Base-by-base conservation (phyloP, 2,888 invertebrate genomes). In the Sympetrum striolatum region DNA sequence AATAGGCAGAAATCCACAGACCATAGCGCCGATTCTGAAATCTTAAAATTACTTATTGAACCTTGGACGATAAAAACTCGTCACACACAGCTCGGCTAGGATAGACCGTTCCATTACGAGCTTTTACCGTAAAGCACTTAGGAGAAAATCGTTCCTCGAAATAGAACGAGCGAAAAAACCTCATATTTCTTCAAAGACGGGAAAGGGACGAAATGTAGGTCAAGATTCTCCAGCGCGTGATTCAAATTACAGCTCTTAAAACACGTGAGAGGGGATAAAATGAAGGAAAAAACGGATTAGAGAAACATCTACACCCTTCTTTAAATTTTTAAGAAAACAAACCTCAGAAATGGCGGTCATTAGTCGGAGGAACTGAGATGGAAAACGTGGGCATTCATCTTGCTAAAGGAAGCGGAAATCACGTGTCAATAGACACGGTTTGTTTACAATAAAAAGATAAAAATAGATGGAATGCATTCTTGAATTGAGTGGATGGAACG, bases 81-180 rank as follows among this genome's bases (percentile, higher is more conserved):
- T 14, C 25, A 25, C 73, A 73, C 12, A 31, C 31, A 12, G 25
- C 73, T 73, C 73, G n/a, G 25, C 73, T 25, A 3, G 5, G 25
- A 31, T 8, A 81, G 25, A 44, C 48, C 39, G 81, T n/a, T 39
- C 81, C 81, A 22, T 48, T 44, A 81, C 25, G 48, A 48, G 81
- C 81, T 81, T 81, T 81, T 81, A 39, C 22, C 81, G 8, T 10
- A 15, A 48, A 48, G 44, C 44, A 81, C 48, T 81, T 81, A 81
- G 48, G n/a, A 15, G 48, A 39, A 81, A 81, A 81, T 73, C n/a
- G 48, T 44, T 48, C 22, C 48, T 81, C 81, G 25, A 39, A 48
- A 81, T 81, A 48, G 81, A 81, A 48, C 44, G 81, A 81, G 48
- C 15, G 80, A 44, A 44, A 81, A 81, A 81, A 81, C n/a, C 22